Percentiles rank a stretch among this genome's conserved stretches.
phyloP scores from a whole-genome alignment of 2,797 vertebrate species.

The Chromis chromis region DNA sequence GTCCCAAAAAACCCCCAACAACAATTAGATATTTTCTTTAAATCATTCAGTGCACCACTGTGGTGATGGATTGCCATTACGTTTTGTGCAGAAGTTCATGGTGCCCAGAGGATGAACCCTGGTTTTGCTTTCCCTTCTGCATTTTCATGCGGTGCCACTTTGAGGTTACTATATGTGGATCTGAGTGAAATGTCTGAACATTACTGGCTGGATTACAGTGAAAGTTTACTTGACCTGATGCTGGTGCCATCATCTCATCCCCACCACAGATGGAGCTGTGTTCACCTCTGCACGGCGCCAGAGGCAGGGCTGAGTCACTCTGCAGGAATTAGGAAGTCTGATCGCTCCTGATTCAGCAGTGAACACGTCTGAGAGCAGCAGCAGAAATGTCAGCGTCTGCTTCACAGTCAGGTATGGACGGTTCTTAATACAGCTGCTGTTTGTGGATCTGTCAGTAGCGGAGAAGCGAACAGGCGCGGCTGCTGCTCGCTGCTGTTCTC shows the following conservation, averaged over 20 bases:
- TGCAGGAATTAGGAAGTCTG: conserved; percentile 71
- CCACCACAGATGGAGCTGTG: conserved; percentile 37
- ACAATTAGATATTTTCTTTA: too few relatives aligned
- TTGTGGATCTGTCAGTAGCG: background rate
- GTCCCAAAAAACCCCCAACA: too few relatives aligned
- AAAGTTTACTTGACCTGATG: background rate
- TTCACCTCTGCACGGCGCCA: background rate
- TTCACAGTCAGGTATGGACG: conserved; percentile 49
- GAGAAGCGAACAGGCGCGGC: background rate
- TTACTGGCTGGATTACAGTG: background rate
- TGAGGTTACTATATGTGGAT: too few relatives aligned
- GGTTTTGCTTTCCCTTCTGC: too few relatives aligned
- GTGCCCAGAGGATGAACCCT: too few relatives aligned
- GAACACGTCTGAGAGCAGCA: background rate
- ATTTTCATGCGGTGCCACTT: too few relatives aligned
- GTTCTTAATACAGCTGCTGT: background rate
- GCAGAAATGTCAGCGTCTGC: conserved; percentile 58
- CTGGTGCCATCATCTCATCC: background rate
- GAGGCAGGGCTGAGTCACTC: conserved; percentile 39
- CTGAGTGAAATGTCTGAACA: background rate
- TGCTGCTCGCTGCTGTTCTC: background rate
- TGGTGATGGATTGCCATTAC: too few relatives aligned
- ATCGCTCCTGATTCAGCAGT: background rate
- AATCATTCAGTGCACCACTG: too few relatives aligned
- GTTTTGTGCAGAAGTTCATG: too few relatives aligned